Conservation (phyloP, 2,888 invertebrate genomes). For the Aphidoletes aphidimyza region DNA sequence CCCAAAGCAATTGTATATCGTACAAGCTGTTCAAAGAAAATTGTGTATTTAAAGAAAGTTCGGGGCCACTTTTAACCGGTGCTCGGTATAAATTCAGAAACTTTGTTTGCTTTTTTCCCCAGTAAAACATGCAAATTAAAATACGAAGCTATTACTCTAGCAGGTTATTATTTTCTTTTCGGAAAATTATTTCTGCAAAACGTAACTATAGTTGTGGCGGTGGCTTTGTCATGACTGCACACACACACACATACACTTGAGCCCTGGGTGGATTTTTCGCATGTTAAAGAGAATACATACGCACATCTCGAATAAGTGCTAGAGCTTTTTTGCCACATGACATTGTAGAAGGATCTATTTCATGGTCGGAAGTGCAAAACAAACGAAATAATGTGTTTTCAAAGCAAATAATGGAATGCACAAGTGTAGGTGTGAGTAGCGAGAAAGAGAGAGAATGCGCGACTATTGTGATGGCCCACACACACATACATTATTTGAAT, state of each 20-base stretch:
- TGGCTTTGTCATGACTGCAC: too few relatives aligned
- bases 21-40: not conserved
- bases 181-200: too few relatives aligned
- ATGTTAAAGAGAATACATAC: not conserved
- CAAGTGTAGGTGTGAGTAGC: not conserved
- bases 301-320: not conserved
- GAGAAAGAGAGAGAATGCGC: not conserved
- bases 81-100: not conserved
- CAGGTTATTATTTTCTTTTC: constrained; percentile 15
- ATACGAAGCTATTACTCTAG: not conserved
- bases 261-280: not conserved
- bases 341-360: not conserved
- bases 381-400: constrained; percentile 51
- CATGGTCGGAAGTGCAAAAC: constrained; percentile 21
- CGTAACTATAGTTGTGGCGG: too few relatives aligned
- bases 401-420: constrained; percentile 25
- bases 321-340: not conserved
- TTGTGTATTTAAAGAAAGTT: too few relatives aligned
- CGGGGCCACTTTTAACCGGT: too few relatives aligned
- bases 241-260: not conserved
- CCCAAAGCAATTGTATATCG: not conserved
- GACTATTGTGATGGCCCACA: too few relatives aligned
- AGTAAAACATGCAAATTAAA: constrained; percentile 18
- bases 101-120: not conserved
- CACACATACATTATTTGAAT: constrained; percentile 9